Evolutionary conservation across 2,888 invertebrate species (phyloP), one percentile per base, ranked within the genome.

Genomic region (Hypsopygia costalis): DNA sequence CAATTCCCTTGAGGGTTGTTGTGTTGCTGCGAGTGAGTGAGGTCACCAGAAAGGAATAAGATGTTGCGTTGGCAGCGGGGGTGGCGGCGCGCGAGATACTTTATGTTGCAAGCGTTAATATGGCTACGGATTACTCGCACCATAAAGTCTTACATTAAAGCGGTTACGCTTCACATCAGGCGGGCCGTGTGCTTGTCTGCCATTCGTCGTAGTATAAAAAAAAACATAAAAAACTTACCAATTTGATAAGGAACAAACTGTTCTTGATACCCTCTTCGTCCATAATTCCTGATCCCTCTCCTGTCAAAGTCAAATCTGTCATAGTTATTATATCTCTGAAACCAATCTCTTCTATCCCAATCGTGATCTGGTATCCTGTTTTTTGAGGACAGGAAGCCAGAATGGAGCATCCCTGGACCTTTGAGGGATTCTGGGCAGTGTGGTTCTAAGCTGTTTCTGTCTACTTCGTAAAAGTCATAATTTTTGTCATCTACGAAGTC

Each of bases 381-480:
- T 34, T 82, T 83, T 1, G 85, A 82, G 6, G 85, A 80, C 39
- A 87, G 58, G 52, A 70, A 87, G 58, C 87, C 87, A 47, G 87
- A 87, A 55, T 88, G 87, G 20, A 88, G 56, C 0, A 73, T 52
- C 1, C 87, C 83, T n/a, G 80, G 76, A 1, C 85, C 85, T 11
- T 69, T 59, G 20, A 86, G 33, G 1, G 83, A 67, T 44, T 80
- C 73, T 1, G 81, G 82, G 62, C 93, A 93, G 57, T 92, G 90
- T 0, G 91, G 90, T 41, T 91, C 92, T 50, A 88, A 49, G 43
- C 93, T 94, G 62, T 94, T 94, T 12, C 94, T 86, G 79, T 95
- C 94, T 22, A 93, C 83, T 57, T 95, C 94, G 64, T 94, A 96
- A 65, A 94, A 95, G 62, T 96, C 95, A 58, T 93, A 95, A 52